Conservation (phyloP, 1,140 invertebrate genomes). For the Holotrichia oblita region DNA sequence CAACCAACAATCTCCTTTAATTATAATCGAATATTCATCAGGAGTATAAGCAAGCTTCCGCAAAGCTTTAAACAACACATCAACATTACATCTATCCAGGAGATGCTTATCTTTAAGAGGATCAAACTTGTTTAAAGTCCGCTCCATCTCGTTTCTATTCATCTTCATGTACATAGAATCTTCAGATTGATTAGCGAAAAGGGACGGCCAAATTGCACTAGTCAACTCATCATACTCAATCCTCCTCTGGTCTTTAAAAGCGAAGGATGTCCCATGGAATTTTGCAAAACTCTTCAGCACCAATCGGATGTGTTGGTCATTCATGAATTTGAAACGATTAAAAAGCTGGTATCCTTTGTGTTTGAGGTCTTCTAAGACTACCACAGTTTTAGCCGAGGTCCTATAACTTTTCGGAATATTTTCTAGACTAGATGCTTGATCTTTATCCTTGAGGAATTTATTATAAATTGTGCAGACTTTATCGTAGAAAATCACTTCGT, state of each 20-base stretch:
- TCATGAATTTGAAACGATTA: slow-evolving; percentile 57
- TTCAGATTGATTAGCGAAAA: neutral
- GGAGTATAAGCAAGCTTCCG: neutral
- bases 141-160: neutral
- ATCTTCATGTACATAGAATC: neutral
- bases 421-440: slow-evolving; percentile 43
- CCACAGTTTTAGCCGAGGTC: slow-evolving; percentile 57
- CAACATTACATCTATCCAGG: neutral
- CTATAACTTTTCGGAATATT: slow-evolving; percentile 59
- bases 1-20: neutral
- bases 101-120: neutral
- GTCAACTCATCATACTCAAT: neutral
- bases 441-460: neutral
- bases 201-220: too few relatives aligned
- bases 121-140: neutral
- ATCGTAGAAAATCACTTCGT: slow-evolving; percentile 2
- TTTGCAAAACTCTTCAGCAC: neutral
- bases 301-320: neutral
- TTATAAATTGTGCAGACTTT: neutral
- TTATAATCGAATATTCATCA: neutral
- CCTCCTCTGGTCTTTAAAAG: neutral
- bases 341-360: slow-evolving; percentile 60
- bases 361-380: slow-evolving; percentile 66
- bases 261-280: neutral
- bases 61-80: neutral